Evolutionary conservation across 2,888 invertebrate species (phyloP), one percentile per base, ranked within the genome.

Genomic region (Liopterus haemorrhoidalis): DNA sequence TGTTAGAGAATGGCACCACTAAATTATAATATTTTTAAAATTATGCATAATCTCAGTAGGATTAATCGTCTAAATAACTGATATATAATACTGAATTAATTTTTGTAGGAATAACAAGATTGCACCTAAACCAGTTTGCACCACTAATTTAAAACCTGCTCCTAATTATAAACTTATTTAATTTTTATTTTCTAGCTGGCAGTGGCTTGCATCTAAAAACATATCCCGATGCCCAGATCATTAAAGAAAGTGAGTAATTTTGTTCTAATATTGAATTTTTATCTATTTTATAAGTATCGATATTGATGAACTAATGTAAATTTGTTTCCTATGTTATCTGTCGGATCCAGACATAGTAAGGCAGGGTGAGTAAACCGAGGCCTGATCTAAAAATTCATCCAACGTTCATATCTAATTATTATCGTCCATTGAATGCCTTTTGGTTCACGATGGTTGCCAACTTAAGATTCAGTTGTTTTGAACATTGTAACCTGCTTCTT

Each of bases 211-310:
- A 79, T 41, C 67, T 92, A 53, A 82, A 74, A 65, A 86, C 86
- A 0, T 86, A 88, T 60, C 91, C 91, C 1, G 69, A 70, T 19
- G 76, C 79, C 20, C 89, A 91, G 67, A 78, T 76, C 32, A 82
- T 90, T 52, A 82, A 86, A 79, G 82, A 86, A 77, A 85, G 91
- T 91, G 70, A 84, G 87, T 79, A 59, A 33, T n/a, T 38, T 31
- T 51, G 39, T 55, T 45, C 53, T 51, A 44, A 53, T 56, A 56
- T 49, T 51, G 46, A 49, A 50, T 49, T 49, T 5, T 19, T 31
- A 30, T 16, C n/a, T 2, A 15, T 35, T 35, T 25, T 4, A 25
- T 25, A 15, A 24, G 33, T 35, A 35, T 25, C 28, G 35, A 42
- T 18, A 35, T n/a, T 19, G 6, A 40, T 12, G 6, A 8, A 45